Evolutionary conservation across 2,113 vertebrate species (phyloP).

Genomic region (Tupaia chinensis): DNA sequence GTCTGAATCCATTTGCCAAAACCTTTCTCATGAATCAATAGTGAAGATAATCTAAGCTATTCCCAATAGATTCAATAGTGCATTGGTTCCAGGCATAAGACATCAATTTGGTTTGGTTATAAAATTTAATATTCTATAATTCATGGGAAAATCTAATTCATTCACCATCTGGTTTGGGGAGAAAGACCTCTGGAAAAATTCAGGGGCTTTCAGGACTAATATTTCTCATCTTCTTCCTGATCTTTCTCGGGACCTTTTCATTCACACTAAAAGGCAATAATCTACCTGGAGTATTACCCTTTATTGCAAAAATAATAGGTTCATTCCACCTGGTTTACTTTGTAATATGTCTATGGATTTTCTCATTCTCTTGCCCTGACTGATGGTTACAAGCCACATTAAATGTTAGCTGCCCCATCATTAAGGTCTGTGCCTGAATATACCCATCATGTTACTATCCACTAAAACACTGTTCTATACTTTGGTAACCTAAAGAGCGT

Average conservation of each 20-base stretch:
- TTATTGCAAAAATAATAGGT: constrained; percentile 1
- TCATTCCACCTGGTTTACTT: background rate
- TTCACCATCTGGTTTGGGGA: constrained; percentile 62
- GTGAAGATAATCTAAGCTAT: constrained; percentile 59
- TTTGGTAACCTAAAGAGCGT: background rate
- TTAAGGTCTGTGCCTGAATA: background rate
- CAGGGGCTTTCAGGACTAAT: background rate
- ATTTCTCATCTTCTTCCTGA: constrained; percentile 1
- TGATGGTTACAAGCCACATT: background rate
- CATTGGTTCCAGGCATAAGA: constrained; percentile 54
- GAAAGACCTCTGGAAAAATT: constrained; percentile 53
- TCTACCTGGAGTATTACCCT: background rate
- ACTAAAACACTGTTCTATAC: background rate
- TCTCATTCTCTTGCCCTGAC: background rate
- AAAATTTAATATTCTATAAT: constrained; percentile 72
- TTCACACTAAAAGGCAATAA: background rate
- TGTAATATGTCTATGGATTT: background rate
- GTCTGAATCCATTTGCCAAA: constrained; percentile 67
- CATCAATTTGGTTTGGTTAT: constrained; percentile 66
- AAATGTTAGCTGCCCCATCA: background rate
- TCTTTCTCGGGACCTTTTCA: background rate
- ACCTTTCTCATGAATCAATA: constrained; percentile 50
- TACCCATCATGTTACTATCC: background rate
- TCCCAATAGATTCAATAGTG: constrained; percentile 24
- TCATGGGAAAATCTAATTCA: constrained; percentile 60